phyloP scores from a whole-genome alignment of 1,140 invertebrate species.

The Aphis gossypii region DNA sequence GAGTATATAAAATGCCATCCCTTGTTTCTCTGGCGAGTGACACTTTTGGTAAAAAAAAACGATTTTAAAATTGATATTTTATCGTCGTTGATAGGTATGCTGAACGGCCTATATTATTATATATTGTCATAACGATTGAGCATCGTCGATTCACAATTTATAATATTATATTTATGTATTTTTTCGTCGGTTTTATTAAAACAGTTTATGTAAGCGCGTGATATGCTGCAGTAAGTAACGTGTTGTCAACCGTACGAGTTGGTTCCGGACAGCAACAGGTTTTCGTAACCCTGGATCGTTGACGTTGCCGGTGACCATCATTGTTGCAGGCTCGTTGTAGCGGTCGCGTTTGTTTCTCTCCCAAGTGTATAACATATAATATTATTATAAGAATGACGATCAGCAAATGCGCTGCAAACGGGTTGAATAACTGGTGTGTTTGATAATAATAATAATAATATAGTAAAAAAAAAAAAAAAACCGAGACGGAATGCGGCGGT shows the following conservation, averaged over 20 bases:
- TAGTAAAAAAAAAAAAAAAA: neutral
- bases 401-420: neutral
- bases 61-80: neutral
- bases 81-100: neutral
- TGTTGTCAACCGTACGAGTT: neutral
- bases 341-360: neutral
- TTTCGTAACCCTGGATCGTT: neutral
- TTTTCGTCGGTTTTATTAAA: neutral
- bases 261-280: neutral
- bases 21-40: too few relatives aligned
- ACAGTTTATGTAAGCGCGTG: neutral
- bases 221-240: neutral
- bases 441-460: neutral
- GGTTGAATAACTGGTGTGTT: neutral
- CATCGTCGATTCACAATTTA: neutral
- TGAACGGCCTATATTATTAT: neutral
- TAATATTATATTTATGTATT: neutral
- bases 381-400: neutral
- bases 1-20: neutral
- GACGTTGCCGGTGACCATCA: neutral
- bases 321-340: neutral
- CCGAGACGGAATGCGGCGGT: neutral
- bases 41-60: neutral
- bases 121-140: neutral
- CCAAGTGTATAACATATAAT: neutral